These are phyloP conservation scores for Synergus itoensis DNA, from an alignment of 2,888 invertebrate genomes.

Conservation along the genomic window DNA sequence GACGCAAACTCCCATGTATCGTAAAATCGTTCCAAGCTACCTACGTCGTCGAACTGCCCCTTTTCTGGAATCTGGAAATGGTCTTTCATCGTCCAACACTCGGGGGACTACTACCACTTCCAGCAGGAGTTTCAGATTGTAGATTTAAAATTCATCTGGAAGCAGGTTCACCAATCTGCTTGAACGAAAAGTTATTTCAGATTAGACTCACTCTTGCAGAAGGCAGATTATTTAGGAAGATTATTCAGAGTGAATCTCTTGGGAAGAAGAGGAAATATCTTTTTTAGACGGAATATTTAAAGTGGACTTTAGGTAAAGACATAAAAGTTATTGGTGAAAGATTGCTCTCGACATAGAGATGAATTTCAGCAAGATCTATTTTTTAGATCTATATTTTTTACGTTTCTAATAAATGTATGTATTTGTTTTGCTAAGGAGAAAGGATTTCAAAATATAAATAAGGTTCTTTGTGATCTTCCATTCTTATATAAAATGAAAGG, in stretches of 20 bases:
- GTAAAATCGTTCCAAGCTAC: slow-evolving; percentile 3
- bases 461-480: background rate
- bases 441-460: background rate
- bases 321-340: no score
- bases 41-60: background rate
- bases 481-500: background rate
- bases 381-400: no score
- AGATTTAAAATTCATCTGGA: slow-evolving; percentile 18
- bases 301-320: no score
- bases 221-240: slow-evolving; percentile 24
- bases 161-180: background rate
- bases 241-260: background rate
- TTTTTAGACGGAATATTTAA: background rate
- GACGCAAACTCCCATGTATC: background rate
- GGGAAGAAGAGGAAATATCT: background rate
- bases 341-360: no score
- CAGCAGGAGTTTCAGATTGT: background rate
- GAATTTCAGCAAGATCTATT: background rate
- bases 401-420: background rate
- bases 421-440: background rate
- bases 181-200: slow-evolving; percentile 19
- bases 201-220: slow-evolving; percentile 5
- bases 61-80: slow-evolving; percentile 8
- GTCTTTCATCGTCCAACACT: slow-evolving; percentile 35
- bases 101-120: slow-evolving; percentile 13